phyloP scores from a whole-genome alignment of 2,113 vertebrate species.

The Grantiella picta region DNA sequence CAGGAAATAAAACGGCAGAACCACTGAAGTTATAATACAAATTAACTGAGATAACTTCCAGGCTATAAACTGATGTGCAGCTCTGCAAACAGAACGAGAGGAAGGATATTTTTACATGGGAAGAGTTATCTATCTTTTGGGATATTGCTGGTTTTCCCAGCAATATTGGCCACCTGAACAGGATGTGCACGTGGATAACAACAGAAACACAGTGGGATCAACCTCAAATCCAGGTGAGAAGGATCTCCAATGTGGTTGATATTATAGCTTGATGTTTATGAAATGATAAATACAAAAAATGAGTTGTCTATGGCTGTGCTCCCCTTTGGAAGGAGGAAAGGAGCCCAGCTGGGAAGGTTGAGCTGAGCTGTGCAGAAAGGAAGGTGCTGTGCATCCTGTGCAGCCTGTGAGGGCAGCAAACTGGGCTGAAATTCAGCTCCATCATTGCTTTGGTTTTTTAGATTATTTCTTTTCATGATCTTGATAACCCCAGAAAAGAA shows the following conservation, averaged over 20 bases:
- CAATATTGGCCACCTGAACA: background rate
- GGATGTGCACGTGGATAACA: background rate
- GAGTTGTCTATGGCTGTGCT: background rate
- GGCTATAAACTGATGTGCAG: background rate
- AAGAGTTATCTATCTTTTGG: background rate
- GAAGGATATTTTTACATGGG: background rate
- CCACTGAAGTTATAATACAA: background rate
- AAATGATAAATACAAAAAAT: background rate
- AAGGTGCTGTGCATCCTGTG: background rate
- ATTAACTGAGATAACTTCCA: background rate
- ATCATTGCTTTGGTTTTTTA: fast-evolving
- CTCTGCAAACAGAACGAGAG: background rate
- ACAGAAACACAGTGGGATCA: background rate
- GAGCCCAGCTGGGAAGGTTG: background rate
- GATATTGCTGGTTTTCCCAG: background rate
- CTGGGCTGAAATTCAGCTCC: background rate
- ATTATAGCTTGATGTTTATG: background rate
- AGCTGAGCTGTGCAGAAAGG: background rate
- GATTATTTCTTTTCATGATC: background rate
- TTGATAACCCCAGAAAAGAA: no score
- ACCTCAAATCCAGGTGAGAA: background rate
- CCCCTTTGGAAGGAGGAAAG: background rate
- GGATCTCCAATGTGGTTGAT: background rate
- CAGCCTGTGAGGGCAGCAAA: background rate
- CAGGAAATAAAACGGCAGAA: background rate